Evolutionary conservation across 2,888 invertebrate species (phyloP).

Genomic region (Leptopilina drosophilae): DNA sequence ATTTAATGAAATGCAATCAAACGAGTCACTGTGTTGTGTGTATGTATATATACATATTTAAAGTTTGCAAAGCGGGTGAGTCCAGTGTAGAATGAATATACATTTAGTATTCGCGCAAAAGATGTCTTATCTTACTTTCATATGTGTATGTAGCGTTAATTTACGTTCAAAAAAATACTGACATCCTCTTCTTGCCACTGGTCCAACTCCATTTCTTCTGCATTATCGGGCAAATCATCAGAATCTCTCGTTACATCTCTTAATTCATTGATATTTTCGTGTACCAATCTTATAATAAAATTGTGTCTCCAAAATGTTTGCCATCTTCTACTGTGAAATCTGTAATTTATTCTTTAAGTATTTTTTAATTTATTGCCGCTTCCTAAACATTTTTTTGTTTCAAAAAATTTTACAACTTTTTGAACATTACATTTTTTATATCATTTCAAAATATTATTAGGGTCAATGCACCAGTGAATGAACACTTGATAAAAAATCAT

Average conservation of each 20-base stretch:
- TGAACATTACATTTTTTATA: too few relatives aligned
- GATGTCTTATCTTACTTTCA: constrained; percentile 21
- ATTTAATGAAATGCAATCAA: constrained; percentile 66
- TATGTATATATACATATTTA: background rate
- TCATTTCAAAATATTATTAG: too few relatives aligned
- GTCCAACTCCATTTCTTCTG: constrained; percentile 31
- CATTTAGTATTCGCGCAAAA: constrained; percentile 23
- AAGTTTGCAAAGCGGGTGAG: constrained; percentile 22
- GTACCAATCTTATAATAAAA: constrained; percentile 70
- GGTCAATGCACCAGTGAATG: too few relatives aligned
- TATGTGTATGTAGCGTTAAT: constrained; percentile 31
- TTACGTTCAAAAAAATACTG: constrained; percentile 42
- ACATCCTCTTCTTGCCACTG: constrained; percentile 28
- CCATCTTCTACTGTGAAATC: constrained; percentile 73
- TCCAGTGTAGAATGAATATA: background rate
- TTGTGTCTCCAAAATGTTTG: constrained; percentile 73
- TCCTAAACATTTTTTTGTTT: background rate
- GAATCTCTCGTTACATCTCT: constrained; percentile 42
- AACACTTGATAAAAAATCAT: too few relatives aligned
- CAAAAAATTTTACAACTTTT: background rate
- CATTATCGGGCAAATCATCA: constrained; percentile 42
- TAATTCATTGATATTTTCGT: constrained; percentile 55
- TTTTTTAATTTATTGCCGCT: background rate
- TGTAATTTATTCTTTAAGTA: constrained; percentile 50
- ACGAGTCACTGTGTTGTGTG: constrained; percentile 50